Percentiles rank a stretch among this genome's conserved stretches.
Conservation (phyloP, 1,140 invertebrate species). For the Latrodectus geometricus region DNA sequence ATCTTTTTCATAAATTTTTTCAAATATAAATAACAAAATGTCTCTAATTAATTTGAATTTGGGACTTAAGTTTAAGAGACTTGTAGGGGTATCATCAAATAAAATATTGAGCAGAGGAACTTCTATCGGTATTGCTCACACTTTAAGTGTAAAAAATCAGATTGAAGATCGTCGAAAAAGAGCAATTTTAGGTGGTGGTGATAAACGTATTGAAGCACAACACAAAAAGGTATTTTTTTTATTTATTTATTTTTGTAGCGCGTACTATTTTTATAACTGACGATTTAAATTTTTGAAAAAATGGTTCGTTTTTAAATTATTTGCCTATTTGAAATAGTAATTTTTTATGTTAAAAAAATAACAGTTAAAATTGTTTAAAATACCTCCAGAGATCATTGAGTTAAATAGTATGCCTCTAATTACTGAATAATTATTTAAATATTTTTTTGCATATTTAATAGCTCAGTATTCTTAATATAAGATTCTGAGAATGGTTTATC, state of each 20-base stretch:
- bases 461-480: no score
- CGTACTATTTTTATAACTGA: not conserved
- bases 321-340: not conserved
- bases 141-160: constrained; percentile 71
- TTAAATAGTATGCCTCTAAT: no score
- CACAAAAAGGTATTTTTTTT: constrained; percentile 74
- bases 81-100: not conserved
- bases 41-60: not conserved
- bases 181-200: constrained; percentile 76
- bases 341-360: not conserved
- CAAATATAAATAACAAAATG: not conserved
- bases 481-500: no score
- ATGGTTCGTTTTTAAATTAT: not conserved
- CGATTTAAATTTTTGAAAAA: constrained; percentile 22
- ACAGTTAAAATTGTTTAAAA: no score
- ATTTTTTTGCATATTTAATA: no score
- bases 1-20: no score
- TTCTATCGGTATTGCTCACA: constrained; percentile 66
- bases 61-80: constrained; percentile 2
- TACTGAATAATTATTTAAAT: no score
- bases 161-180: constrained; percentile 72
- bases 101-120: not conserved
- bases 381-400: no score
- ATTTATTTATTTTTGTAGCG: not conserved
- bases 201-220: constrained; percentile 76